Base-by-base conservation (phyloP, 1,140 invertebrate species). In the Temnothorax curvispinosus region DNA sequence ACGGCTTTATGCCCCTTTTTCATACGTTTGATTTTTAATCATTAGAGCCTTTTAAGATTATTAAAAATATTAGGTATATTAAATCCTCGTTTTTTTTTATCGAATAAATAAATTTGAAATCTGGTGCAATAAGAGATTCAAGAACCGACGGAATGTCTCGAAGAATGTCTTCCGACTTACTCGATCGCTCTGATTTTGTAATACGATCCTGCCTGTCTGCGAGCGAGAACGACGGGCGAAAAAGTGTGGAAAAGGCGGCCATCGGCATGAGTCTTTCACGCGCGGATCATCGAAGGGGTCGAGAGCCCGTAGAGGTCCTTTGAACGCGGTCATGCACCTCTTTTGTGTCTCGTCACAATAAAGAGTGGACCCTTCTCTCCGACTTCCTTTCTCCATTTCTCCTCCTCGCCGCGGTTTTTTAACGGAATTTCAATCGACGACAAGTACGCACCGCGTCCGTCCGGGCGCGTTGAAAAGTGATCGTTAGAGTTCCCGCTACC, bases 341-440 rank as follows among this genome's bases (percentile, higher is more conserved):
- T 50, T 87, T 87, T 87, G 69, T 87, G 58, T 64, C 50, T 52
- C 67, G 44, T 82, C 76, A 87, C 78, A 87, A 87, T 87, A 65
- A 82, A 81, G 56, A 82, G 3, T 27, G 32, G 35, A 54, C 56
- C 44, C 64, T 54, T 80, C 64, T 80, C 64, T 56, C 13, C 47
- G 3, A 84, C 52, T 50, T 74, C 41, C 67, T 60, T 44, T 52
- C 67, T 35, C 41, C 78, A 38, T 65, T 62, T 81, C 76, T 47
- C 67, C 21, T 65, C n/a, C 60, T 65, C 62, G 54, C 32, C 64
- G 27, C 11, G 44, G 50, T 64, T 81, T 47, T 88, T 72, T 81
- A 85, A 84, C 81, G 64, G 77, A 88, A 88, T 90, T 80, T 81
- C 52, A 89, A 89, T 90, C 87, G 75, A 69, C 21, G 44, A 44